Evolutionary conservation across 1,140 invertebrate species (phyloP).

Genomic region (Cyclargus thomasi): DNA sequence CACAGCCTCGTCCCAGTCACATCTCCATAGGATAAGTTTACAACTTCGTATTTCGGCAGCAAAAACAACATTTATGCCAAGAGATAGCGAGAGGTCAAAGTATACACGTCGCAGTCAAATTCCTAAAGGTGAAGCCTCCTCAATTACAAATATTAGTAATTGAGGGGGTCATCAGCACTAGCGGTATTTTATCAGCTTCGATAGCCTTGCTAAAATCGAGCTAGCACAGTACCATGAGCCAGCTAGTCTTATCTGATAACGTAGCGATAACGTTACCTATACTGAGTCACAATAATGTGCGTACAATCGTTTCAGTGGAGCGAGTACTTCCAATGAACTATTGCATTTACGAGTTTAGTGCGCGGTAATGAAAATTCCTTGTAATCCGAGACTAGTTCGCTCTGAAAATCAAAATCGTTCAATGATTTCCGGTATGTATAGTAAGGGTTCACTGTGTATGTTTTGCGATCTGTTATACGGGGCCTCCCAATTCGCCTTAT

Average conservation of each 20-base stretch:
- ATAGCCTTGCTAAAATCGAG: constrained; percentile 49
- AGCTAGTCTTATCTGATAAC: constrained; percentile 58
- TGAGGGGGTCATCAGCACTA: constrained; percentile 19
- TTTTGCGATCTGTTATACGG: too few relatives aligned
- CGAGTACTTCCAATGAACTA: constrained; percentile 2
- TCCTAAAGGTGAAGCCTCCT: too few relatives aligned
- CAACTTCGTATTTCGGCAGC: neutral
- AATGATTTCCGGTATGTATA: neutral
- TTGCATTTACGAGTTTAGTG: neutral
- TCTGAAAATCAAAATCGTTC: neutral
- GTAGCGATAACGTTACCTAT: constrained; percentile 48
- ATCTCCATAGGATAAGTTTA: neutral
- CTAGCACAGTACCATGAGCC: constrained; percentile 31
- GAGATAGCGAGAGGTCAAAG: too few relatives aligned
- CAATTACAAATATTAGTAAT: neutral
- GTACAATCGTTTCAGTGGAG: constrained; percentile 10
- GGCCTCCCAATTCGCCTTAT: too few relatives aligned
- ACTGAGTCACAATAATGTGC: constrained; percentile 47
- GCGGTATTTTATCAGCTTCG: constrained; percentile 28
- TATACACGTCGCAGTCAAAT: too few relatives aligned
- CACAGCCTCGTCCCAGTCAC: neutral
- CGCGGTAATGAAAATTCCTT: neutral
- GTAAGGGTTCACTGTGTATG: neutral
- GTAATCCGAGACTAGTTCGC: neutral
- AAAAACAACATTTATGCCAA: too few relatives aligned